phyloP scores from a whole-genome alignment of 2,797 vertebrate species.

The Furcifer pardalis region DNA sequence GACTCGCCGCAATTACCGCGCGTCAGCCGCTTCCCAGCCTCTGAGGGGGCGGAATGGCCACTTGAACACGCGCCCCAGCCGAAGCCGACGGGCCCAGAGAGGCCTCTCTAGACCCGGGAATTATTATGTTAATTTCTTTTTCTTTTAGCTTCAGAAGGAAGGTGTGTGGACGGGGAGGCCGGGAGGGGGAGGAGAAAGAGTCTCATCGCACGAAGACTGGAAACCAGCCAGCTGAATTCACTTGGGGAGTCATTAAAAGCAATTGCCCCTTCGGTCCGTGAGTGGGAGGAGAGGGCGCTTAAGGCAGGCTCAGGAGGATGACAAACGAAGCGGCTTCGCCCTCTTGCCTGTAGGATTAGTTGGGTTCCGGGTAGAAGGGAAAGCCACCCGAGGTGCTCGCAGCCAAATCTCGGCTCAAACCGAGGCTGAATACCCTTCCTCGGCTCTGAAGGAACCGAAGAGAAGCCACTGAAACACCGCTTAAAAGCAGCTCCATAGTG shows the following conservation, averaged over 20 bases:
- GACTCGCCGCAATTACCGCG: constrained; percentile 69
- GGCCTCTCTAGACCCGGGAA: constrained; percentile 32
- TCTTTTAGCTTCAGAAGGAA: background rate
- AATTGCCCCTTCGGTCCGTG: constrained; percentile 26
- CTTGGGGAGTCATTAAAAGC: constrained; percentile 60
- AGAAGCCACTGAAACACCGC: too few species aligned
- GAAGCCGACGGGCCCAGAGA: constrained; percentile 58
- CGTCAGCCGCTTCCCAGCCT: constrained; percentile 64
- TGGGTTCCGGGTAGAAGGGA: too few species aligned
- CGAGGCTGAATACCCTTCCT: too few species aligned
- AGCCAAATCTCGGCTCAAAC: too few species aligned
- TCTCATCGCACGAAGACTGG: constrained; percentile 40
- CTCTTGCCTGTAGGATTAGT: too few species aligned
- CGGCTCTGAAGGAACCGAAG: too few species aligned
- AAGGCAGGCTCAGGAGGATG: background rate
- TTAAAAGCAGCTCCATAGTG: too few species aligned
- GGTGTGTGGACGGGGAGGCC: too few species aligned
- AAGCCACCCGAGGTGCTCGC: background rate
- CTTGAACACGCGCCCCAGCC: constrained; percentile 57
- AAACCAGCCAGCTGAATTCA: constrained; percentile 70
- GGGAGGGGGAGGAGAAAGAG: fast-evolving
- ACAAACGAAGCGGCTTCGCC: too few species aligned
- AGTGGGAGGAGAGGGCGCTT: background rate
- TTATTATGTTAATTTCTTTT: constrained; percentile 45
- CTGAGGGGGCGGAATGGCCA: constrained; percentile 71